These are phyloP conservation scores for Nomada ferruginata DNA, from an alignment of 2,888 invertebrate genomes.

Conservation along the genomic window DNA sequence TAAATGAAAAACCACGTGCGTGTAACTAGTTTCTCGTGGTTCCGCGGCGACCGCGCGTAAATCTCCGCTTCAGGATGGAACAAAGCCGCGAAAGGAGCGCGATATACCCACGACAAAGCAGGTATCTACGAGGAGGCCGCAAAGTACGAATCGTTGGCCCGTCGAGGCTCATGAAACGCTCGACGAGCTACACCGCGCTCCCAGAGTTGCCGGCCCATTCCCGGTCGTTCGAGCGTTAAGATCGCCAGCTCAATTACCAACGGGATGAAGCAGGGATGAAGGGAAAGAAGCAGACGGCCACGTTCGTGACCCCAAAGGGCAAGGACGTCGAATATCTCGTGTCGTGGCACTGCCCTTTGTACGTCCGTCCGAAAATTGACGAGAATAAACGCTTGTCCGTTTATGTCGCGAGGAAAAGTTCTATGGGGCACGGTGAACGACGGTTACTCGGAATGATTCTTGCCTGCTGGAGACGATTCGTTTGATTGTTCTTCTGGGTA, in stretches of 20 bases:
- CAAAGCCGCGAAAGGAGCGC: constrained; percentile 31
- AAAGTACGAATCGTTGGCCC: constrained; percentile 63
- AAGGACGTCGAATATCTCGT: constrained; percentile 53
- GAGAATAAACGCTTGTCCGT: constrained; percentile 15
- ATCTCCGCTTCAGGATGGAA: constrained; percentile 4
- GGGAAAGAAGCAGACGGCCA: constrained; percentile 21
- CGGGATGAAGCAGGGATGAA: constrained; percentile 29
- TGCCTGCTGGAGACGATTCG: neutral
- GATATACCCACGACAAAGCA: constrained; percentile 31
- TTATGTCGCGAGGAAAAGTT: constrained; percentile 22
- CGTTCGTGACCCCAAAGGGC: constrained; percentile 46
- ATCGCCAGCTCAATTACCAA: constrained; percentile 71
- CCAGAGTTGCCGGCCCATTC: constrained; percentile 56
- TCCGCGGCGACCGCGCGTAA: constrained; percentile 1
- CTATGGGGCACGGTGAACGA: too few relatives aligned
- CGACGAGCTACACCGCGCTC: constrained; percentile 47
- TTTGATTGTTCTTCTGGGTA: neutral
- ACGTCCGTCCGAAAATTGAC: constrained; percentile 12
- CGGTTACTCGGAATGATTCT: neutral
- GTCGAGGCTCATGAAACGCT: constrained; percentile 67
- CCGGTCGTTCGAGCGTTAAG: constrained; percentile 67
- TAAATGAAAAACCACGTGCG: neutral
- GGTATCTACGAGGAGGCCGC: constrained; percentile 41
- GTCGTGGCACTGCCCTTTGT: constrained; percentile 14
- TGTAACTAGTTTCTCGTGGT: neutral